Percentiles rank a stretch among this genome's conserved stretches.
phyloP scores from a whole-genome alignment of 2,113 vertebrate species.

The Nettapus auritus region DNA sequence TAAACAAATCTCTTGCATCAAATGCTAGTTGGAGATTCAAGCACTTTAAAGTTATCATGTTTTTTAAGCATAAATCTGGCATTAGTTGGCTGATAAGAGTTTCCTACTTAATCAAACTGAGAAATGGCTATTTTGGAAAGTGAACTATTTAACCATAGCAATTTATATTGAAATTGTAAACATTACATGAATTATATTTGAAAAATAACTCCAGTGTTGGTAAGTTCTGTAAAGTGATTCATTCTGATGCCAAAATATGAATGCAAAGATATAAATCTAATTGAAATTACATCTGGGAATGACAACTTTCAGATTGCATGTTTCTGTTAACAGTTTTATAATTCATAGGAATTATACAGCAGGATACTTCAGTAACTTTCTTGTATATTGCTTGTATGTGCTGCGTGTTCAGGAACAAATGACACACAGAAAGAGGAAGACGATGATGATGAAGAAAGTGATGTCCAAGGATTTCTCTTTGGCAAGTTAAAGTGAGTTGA shows the following conservation, averaged over 20 bases:
- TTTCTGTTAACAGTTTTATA: background rate
- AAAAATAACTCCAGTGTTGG: background rate
- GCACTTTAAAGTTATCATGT: background rate
- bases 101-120: background rate
- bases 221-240: background rate
- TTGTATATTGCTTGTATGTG: background rate
- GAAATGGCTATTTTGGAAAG: background rate
- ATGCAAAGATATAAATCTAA: background rate
- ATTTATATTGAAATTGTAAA: background rate
- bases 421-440: constrained; percentile 71
- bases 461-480: constrained; percentile 95
- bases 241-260: background rate
- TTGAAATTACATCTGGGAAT: background rate
- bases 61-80: background rate
- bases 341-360: background rate
- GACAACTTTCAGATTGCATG: background rate
- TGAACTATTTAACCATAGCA: background rate
- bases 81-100: background rate
- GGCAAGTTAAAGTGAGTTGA: constrained; percentile 87
- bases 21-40: background rate
- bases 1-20: background rate
- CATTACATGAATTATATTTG: background rate
- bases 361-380: background rate
- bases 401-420: constrained; percentile 78
- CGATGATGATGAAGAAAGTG: constrained; percentile 72